Conservation (phyloP, 2,888 invertebrate genomes). For the Platypus cylindrus region DNA sequence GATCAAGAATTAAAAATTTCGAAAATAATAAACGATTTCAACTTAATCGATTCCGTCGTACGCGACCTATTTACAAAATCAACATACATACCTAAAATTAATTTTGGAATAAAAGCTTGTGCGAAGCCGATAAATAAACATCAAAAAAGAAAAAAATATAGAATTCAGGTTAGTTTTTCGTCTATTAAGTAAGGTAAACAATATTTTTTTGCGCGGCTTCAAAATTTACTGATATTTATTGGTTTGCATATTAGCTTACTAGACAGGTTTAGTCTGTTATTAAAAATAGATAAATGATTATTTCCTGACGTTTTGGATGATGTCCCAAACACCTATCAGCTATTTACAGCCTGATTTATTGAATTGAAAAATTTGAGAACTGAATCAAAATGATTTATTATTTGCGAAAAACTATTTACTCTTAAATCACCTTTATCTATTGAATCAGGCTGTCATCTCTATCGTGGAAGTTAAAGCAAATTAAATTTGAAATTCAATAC, state of each 20-base stretch:
- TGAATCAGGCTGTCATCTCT: too few relatives aligned
- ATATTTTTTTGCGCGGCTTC: slow-evolving; percentile 13
- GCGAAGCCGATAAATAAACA: slow-evolving; percentile 12
- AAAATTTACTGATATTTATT: slow-evolving; percentile 14
- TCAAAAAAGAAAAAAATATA: slow-evolving; percentile 13
- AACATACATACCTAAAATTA: slow-evolving; percentile 7
- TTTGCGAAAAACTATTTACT: too few relatives aligned
- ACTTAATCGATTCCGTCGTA: slow-evolving; percentile 2
- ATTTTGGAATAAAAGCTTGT: slow-evolving; percentile 11
- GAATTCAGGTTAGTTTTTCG: slow-evolving; percentile 14
- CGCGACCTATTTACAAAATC: slow-evolving; percentile 10
- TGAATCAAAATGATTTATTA: too few relatives aligned
- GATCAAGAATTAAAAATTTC: slow-evolving; percentile 6
- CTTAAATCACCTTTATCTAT: too few relatives aligned
- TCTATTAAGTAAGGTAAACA: slow-evolving; percentile 12
- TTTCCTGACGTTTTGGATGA: slow-evolving; percentile 10
- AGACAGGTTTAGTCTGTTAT: slow-evolving; percentile 5
- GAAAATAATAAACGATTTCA: slow-evolving; percentile 6
- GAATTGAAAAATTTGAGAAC: too few relatives aligned
- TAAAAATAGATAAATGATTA: slow-evolving; percentile 12
- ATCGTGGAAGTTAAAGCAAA: too few relatives aligned
- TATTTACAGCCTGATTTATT: too few relatives aligned
- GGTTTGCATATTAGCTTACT: slow-evolving; percentile 6
- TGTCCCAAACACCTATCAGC: slow-evolving; percentile 10
- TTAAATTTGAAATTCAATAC: too few relatives aligned